Conservation (phyloP, 2,797 vertebrate species). For the Galago senegalensis region DNA sequence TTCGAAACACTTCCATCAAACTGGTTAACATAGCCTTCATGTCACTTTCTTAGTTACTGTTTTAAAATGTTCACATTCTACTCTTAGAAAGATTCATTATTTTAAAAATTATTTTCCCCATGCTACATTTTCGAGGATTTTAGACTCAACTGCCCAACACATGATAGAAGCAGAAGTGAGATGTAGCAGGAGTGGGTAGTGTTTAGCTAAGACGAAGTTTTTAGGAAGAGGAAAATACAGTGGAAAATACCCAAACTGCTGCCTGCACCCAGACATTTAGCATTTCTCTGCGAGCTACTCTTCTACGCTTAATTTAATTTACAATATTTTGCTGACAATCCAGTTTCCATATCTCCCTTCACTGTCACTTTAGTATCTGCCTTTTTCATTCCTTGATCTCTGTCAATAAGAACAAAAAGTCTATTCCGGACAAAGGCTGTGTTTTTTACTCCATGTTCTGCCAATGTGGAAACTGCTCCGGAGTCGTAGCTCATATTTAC, state of each 20-base stretch:
- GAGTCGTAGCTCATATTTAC: constrained; percentile 84
- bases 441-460: constrained; percentile 73
- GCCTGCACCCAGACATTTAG: not conserved
- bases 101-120: constrained; percentile 74
- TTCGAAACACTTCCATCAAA: no score
- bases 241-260: constrained; percentile 79
- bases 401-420: constrained; percentile 71
- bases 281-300: constrained; percentile 71
- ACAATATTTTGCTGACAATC: constrained; percentile 73
- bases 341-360: constrained; percentile 73
- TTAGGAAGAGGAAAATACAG: constrained; percentile 77
- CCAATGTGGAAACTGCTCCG: constrained; percentile 83
- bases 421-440: constrained; percentile 67
- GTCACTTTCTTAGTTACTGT: no score
- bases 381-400: constrained; percentile 77
- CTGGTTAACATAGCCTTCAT: no score
- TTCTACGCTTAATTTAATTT: constrained; percentile 83
- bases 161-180: constrained; percentile 78
- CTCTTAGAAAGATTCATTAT: constrained; percentile 4
- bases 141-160: constrained; percentile 74
- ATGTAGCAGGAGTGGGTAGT: constrained; percentile 79
- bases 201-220: constrained; percentile 76
- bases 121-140: constrained; percentile 76
- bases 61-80: no score
- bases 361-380: constrained; percentile 79